Conservation (phyloP, 1,140 invertebrate genomes). For the Macrobrachium nipponense region DNA sequence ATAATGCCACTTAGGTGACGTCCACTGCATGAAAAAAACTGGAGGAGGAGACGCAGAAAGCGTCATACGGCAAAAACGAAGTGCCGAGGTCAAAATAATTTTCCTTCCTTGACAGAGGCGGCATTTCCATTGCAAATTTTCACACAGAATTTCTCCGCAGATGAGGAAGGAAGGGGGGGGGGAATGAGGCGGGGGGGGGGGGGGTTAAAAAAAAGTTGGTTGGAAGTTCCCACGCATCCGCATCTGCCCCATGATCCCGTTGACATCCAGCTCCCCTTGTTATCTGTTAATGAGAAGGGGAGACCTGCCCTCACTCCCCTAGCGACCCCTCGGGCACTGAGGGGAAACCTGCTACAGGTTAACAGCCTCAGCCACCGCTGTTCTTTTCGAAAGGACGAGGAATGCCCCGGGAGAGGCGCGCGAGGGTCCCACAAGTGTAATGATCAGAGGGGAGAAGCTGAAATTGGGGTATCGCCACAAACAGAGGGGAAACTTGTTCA, state of each 20-base stretch:
- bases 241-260: conserved; percentile 5
- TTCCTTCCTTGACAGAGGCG: no score
- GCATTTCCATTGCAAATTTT: no score
- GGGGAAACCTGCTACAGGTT: conserved; percentile 45
- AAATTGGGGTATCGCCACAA: no score
- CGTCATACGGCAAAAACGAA: no score
- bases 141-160: background rate
- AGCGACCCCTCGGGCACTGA: conserved; percentile 2
- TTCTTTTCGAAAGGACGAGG: conserved; percentile 27
- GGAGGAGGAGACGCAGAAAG: no score
- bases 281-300: conserved; percentile 60
- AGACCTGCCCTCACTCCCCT: conserved; percentile 38
- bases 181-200: background rate
- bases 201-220: background rate
- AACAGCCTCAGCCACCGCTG: conserved; percentile 29
- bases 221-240: conserved; percentile 39
- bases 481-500: no score
- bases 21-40: no score
- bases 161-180: background rate
- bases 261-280: conserved; percentile 34
- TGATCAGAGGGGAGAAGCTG: background rate
- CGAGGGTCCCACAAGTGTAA: background rate
- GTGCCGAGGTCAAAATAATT: no score
- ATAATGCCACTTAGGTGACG: no score
- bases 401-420: background rate